Evolutionary conservation across 2,797 vertebrate genomes (phyloP).

Genomic region (Enteromius paludinosus): DNA sequence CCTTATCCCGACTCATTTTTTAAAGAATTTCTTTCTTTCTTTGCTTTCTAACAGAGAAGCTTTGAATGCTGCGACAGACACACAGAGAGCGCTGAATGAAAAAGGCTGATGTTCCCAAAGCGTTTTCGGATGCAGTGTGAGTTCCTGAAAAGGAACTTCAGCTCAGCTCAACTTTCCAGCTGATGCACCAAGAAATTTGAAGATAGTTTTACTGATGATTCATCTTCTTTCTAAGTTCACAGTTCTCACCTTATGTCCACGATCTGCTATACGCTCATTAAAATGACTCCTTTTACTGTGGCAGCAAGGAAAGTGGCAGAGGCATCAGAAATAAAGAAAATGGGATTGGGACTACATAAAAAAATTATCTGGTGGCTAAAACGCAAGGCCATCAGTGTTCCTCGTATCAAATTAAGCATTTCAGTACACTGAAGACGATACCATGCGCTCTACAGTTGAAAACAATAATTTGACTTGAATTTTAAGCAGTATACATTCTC

Average conservation of each 20-base stretch:
- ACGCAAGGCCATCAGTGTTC: constrained; percentile 2
- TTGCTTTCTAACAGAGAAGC: too few species aligned
- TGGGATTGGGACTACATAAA: neutral
- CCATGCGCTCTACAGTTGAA: neutral
- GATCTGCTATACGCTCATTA: neutral
- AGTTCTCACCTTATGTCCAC: neutral
- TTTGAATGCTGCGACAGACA: too few species aligned
- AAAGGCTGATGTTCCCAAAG: too few species aligned
- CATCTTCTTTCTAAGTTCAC: neutral
- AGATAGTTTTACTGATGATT: constrained; percentile 5
- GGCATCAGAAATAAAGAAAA: neutral
- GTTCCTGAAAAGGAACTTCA: too few species aligned
- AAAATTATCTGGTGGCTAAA: neutral
- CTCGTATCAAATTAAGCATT: constrained; percentile 18
- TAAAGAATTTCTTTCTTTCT: too few species aligned
- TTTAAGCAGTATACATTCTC: neutral
- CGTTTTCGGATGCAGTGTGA: too few species aligned
- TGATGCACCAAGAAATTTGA: neutral
- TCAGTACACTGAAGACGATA: neutral
- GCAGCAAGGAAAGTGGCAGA: neutral
- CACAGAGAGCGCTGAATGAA: too few species aligned
- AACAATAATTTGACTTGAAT: neutral
- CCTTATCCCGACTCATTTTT: too few species aligned
- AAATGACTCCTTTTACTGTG: neutral
- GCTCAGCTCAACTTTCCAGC: neutral